Evolutionary conservation across 2,113 vertebrate species (phyloP), one percentile per base, ranked within the genome.

Genomic region (Pseudorectes ferrugineus): DNA sequence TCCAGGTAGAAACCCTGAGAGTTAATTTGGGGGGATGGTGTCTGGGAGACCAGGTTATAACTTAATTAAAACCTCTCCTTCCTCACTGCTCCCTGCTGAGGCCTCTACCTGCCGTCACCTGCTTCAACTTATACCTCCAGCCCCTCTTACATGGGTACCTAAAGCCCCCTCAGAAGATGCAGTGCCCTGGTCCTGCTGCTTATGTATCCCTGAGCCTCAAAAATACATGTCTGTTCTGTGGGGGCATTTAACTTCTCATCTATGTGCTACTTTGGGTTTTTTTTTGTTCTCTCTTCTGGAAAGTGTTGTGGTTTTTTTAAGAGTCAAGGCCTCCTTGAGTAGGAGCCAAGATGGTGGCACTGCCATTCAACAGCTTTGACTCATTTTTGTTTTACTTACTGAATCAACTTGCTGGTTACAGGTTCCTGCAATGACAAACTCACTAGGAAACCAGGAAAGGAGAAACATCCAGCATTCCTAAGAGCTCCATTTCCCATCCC

Each of bases 401-500:
- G 73, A 75, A 72, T 59, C 33, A 38, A 3, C 46, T 62, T 46
- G 12, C 46, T 82, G 52, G 33, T 59, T 85, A 49, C 29, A 35
- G 65, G 62, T 81, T 59, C 33, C 40, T 35, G 23, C 1, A 1
- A 22, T 14, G 48, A 67, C 1, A 2, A 58, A 54, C 70, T 78
- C 0, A 0, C 42, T 42, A 38, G 29, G 38, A 93, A 92, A 74
- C 25, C 23, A 29, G 38, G 38, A 81, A 89, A 86, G 42, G 51
- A 72, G n/a, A 11, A 28, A 33, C 1, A 5, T 7, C 23, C 3
- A 1, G 40, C 0, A 0, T 21, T 89, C 23, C 48, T 36, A 63
- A n/a, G 28, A 3, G 24, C 43, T 58, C 16, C 1, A 0, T 19
- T 81, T 57, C 70, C 55, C 21, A 19, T 46, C 29, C 33, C 51